Base-by-base conservation (phyloP, 2,888 invertebrate genomes). In the Serripes groenlandicus region DNA sequence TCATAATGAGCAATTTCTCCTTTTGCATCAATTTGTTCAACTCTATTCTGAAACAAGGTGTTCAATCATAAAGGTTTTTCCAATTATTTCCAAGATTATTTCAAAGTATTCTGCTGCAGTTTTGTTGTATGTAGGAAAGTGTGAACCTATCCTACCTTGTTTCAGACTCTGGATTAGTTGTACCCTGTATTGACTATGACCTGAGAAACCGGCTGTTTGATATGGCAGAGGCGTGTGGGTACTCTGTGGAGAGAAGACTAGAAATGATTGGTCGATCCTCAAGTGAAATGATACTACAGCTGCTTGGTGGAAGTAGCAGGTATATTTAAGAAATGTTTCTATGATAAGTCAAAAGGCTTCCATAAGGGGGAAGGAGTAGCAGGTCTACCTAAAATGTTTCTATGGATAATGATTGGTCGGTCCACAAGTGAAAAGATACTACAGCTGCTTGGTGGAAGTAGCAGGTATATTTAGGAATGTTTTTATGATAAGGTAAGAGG, bases 241-340 rank as follows among this genome's bases (percentile, higher is more conserved):
- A 97, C 58, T 96, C 96, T 71, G 95, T 96, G 93, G 96, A 96
- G 78, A 96, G 97, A 75, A 96, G 97, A 94, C 95, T 96, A 75
- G 97, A 97, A 94, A 96, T 98, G 92, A 96, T 98, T 93, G 98
- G 98, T 60, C 96, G 98, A 85, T 97, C 97, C 60, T 97, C 97
- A 35, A 96, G 97, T 76, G 98, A 98, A 95, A 97, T 98, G 95
- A 97, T 97, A 83, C 96, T 97, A 18, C 97, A 97, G 89, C 95
- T 98, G 72, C 95, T 97, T 78, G 98, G 98, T 56, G 98, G 98
- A 72, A 97, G 97, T 52, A 97, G 97, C 91, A 95, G 95, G 95
- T 95, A 42, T 42, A 42, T 15, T 42, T 7, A 11, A 42, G 42
- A 42, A 42, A 42, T 7, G 42, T 15, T 42, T 42, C 9, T 42